These are phyloP conservation scores for Danionella dracula DNA, from an alignment of 2,797 vertebrate species.

Conservation along the genomic window DNA sequence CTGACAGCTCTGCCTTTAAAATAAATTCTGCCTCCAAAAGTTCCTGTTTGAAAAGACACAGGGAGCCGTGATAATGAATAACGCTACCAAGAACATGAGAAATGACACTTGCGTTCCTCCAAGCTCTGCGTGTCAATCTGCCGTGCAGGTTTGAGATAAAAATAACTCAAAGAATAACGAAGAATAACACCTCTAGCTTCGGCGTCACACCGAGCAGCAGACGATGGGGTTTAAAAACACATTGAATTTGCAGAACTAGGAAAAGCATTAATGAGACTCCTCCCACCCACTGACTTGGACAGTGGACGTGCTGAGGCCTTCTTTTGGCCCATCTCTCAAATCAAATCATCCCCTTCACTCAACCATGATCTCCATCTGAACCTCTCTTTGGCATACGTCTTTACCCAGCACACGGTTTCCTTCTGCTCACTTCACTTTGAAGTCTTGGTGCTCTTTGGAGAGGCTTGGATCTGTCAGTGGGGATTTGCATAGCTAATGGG, in stretches of 20 bases:
- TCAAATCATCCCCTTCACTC: constrained; percentile 16
- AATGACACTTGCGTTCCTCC: constrained; percentile 11
- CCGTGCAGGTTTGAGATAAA: constrained; percentile 5
- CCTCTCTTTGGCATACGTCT: background rate
- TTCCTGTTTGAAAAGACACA: background rate
- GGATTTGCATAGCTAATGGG: constrained; percentile 76
- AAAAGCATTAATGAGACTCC: constrained; percentile 1
- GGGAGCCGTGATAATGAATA: constrained; percentile 7
- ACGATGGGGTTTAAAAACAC: background rate
- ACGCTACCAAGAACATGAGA: background rate
- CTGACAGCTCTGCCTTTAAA: too few species aligned
- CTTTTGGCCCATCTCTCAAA: background rate
- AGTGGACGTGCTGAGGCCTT: background rate
- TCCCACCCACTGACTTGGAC: background rate
- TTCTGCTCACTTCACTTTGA: constrained; percentile 58
- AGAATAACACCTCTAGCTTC: background rate
- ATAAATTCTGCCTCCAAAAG: background rate
- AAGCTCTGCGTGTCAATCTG: background rate
- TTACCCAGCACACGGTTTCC: background rate
- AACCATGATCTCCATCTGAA: constrained; percentile 9
- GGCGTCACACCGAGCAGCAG: constrained; percentile 8
- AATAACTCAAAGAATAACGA: background rate
- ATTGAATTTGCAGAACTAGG: constrained; percentile 2
- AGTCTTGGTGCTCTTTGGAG: constrained; percentile 59
- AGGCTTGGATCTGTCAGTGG: constrained; percentile 65